Conservation (phyloP, 1,140 invertebrate genomes). For the Apis laboriosa region DNA sequence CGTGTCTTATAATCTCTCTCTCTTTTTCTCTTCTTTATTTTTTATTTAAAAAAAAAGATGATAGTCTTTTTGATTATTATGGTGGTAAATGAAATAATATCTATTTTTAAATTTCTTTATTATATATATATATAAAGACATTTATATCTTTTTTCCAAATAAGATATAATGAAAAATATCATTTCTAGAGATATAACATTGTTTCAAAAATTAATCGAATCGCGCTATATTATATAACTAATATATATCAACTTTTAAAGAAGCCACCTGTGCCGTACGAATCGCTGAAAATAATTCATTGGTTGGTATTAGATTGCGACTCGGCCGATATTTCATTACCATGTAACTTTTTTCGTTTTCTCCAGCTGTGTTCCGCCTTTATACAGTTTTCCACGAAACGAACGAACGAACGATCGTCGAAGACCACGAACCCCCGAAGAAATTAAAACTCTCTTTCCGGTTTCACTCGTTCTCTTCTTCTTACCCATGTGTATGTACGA, state of each 20-base stretch:
- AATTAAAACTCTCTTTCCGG: slow-evolving; percentile 50
- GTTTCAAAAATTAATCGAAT: slow-evolving; percentile 9
- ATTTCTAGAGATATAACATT: no score
- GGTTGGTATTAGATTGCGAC: background rate
- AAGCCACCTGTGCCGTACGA: background rate
- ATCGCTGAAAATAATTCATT: slow-evolving; percentile 39
- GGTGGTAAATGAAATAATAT: no score
- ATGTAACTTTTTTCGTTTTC: slow-evolving; percentile 10
- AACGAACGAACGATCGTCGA: background rate
- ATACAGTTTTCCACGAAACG: background rate
- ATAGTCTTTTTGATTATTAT: no score
- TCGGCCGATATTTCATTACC: background rate
- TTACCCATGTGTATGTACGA: background rate
- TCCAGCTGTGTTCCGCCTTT: background rate
- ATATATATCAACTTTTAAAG: background rate
- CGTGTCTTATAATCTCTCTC: background rate
- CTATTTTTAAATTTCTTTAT: no score
- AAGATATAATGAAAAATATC: no score
- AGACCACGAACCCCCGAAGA: slow-evolving; percentile 16
- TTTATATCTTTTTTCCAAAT: no score
- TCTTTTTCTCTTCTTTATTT: background rate
- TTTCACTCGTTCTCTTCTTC: background rate
- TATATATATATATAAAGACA: no score
- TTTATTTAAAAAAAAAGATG: rapidly evolving
- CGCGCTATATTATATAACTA: no score